Evolutionary conservation across 2,113 vertebrate genomes (phyloP).

Genomic region (Oncorhynchus kisutch): DNA sequence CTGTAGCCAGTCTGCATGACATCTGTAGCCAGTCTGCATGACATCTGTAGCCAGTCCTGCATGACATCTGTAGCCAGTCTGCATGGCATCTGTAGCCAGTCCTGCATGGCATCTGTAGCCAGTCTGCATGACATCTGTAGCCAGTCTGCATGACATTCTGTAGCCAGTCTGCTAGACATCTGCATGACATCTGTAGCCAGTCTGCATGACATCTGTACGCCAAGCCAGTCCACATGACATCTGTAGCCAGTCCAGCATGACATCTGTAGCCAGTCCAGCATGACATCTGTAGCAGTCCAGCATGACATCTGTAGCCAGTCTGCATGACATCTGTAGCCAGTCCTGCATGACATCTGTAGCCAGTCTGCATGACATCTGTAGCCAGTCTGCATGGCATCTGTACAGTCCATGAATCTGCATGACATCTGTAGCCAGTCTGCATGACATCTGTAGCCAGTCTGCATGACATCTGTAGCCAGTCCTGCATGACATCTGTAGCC

Average conservation of each 20-base stretch:
- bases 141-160: too few relatives aligned
- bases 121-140: too few relatives aligned
- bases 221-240: not conserved
- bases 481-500: not conserved
- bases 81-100: too few relatives aligned
- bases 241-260: not conserved
- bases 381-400: too few relatives aligned
- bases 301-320: not conserved
- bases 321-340: not conserved
- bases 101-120: too few relatives aligned
- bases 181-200: not conserved
- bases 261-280: not conserved
- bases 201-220: not conserved
- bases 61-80: too few relatives aligned
- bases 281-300: not conserved
- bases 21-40: not conserved
- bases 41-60: not conserved
- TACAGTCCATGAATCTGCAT: too few relatives aligned
- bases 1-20: not conserved
- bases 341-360: too few relatives aligned
- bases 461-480: not conserved
- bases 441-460: not conserved
- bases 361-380: too few relatives aligned
- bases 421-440: too few relatives aligned
- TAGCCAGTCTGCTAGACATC: too few relatives aligned